A percentile compares a stretch with the other conserved stretches of the same genome.
Conservation (phyloP, 2,113 vertebrate species). For the Pterocles burchelli region DNA sequence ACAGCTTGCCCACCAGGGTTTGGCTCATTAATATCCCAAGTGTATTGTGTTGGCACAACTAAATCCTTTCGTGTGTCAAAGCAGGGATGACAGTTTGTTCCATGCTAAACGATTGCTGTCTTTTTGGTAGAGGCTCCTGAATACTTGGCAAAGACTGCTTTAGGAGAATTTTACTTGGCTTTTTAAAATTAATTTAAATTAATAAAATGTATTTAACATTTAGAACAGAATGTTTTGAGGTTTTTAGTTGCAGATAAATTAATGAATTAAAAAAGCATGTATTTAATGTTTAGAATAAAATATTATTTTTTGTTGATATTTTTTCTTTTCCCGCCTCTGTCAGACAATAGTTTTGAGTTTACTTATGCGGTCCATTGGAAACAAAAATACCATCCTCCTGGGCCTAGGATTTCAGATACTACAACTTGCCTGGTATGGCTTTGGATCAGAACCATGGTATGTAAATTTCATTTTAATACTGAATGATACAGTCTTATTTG, state of each 20-base stretch:
- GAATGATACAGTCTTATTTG: background rate
- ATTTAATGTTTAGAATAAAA: background rate
- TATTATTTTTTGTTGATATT: background rate
- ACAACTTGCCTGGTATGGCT: constrained; percentile 89
- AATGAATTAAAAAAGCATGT: no score
- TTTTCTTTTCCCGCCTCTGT: fast-evolving
- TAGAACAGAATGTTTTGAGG: background rate
- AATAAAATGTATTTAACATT: background rate
- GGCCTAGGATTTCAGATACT: constrained; percentile 89
- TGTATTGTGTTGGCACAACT: background rate
- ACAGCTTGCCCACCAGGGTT: background rate
- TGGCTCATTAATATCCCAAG: background rate
- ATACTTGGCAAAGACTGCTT: background rate
- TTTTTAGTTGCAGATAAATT: no score
- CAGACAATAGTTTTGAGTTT: constrained; percentile 89
- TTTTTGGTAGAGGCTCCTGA: background rate
- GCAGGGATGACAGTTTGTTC: background rate
- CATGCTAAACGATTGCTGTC: fast-evolving
- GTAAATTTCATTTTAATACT: background rate
- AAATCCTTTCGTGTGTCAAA: background rate
- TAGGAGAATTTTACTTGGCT: background rate
- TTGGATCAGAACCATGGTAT: constrained; percentile 88
- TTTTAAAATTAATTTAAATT: background rate
- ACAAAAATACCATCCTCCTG: constrained; percentile 89
- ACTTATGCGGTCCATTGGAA: constrained; percentile 90